A percentile compares a stretch with the other conserved stretches of the same genome.
phyloP scores from a whole-genome alignment of 2,888 invertebrate genomes.

The Acanthosepion esculentum region DNA sequence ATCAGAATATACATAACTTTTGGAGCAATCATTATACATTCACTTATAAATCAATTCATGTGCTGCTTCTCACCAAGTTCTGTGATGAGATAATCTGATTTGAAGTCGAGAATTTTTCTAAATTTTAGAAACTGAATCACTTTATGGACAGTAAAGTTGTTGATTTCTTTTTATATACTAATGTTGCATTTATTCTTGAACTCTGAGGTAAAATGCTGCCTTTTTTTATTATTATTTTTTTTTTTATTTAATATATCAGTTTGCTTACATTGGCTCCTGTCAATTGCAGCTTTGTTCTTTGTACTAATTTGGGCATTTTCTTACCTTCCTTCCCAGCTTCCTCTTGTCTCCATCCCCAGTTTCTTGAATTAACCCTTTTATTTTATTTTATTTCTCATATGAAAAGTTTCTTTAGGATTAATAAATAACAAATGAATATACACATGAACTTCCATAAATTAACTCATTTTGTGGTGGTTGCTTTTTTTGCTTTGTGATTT shows the following conservation, averaged over 20 bases:
- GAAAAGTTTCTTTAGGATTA: not conserved
- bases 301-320: not conserved
- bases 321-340: not conserved
- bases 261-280: not conserved
- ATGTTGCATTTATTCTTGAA: not conserved
- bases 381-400: not conserved
- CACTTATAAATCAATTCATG: no score
- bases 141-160: not conserved
- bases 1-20: no score
- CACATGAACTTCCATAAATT: not conserved
- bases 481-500: not conserved
- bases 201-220: not conserved
- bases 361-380: conserved; percentile 6
- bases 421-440: not conserved
- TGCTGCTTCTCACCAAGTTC: no score
- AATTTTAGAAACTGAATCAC: not conserved
- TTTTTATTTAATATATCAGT: not conserved
- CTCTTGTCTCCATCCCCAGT: not conserved
- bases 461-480: not conserved
- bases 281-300: not conserved
- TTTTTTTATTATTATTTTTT: not conserved
- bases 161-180: not conserved
- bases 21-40: no score
- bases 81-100: no score
- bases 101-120: not conserved